Conservation (phyloP, 2,888 invertebrate species). For the Caenorhabditis japonica region DNA sequence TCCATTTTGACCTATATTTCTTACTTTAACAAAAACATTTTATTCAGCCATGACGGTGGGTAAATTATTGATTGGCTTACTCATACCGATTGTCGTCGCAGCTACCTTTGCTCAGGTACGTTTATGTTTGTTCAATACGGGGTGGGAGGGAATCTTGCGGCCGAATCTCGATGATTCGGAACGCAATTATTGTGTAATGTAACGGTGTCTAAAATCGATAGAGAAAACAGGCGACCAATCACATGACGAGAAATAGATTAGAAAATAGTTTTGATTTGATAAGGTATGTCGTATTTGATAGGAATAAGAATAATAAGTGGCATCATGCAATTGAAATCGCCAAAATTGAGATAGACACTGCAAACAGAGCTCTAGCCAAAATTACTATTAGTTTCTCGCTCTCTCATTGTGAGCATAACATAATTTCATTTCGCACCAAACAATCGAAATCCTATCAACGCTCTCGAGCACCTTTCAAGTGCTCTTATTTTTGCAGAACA, state of each 20-base stretch:
- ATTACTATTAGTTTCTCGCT: no score
- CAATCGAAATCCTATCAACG: conserved; percentile 41
- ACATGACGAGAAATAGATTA: conserved; percentile 15
- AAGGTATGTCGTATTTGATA: conserved; percentile 6
- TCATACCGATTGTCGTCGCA: conserved; percentile 51
- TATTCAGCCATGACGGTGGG: conserved; percentile 58
- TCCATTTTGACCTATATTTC: conserved; percentile 24
- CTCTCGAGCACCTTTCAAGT: conserved; percentile 38
- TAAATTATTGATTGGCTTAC: conserved; percentile 57
- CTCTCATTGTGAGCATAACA: background rate
- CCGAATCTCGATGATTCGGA: conserved; percentile 19
- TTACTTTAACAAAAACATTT: conserved; percentile 4
- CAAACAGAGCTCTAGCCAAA: no score
- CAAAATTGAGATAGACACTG: no score
- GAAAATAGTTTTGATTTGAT: conserved; percentile 29
- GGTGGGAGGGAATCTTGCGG: conserved; percentile 3
- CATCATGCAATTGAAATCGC: no score
- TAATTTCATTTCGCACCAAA: conserved; percentile 22
- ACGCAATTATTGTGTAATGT: background rate
- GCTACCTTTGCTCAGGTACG: conserved; percentile 41
- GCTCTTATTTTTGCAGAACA: conserved; percentile 41
- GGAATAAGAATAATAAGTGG: no score
- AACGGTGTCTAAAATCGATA: conserved; percentile 17
- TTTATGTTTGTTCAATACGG: conserved; percentile 12
- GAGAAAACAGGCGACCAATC: conserved; percentile 12